A percentile compares a stretch with the other conserved stretches of the same genome.
Evolutionary conservation across 2,113 vertebrate species (phyloP).

Genomic region (Ageneiosus marmoratus): DNA sequence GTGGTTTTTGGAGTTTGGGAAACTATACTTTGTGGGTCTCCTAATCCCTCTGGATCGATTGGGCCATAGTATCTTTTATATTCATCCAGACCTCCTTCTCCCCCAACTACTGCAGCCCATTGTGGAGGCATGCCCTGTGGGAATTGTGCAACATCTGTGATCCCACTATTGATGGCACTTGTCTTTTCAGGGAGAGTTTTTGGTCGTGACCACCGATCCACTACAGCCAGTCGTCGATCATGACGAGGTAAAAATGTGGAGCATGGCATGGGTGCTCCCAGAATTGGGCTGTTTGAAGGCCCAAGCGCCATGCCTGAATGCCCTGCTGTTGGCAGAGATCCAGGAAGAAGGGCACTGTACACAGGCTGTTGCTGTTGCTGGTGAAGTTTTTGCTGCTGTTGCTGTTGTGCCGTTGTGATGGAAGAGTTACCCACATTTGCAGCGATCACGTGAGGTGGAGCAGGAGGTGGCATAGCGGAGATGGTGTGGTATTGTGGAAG

Average conservation of each 20-base stretch:
- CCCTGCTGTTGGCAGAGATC: slow-evolving; percentile 71
- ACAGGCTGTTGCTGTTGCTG: slow-evolving; percentile 69
- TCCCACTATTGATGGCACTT: slow-evolving; percentile 66
- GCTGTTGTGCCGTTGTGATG: slow-evolving; percentile 72
- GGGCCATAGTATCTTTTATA: slow-evolving; percentile 90
- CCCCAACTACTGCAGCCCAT: slow-evolving; percentile 64
- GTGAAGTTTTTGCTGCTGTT: slow-evolving; percentile 69
- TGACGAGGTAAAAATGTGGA: slow-evolving; percentile 84
- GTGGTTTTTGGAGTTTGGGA: slow-evolving; percentile 70
- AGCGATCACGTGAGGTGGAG: slow-evolving; percentile 71
- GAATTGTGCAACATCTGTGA: slow-evolving; percentile 67
- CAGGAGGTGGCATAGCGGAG: slow-evolving; percentile 62
- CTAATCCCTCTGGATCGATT: slow-evolving; percentile 86
- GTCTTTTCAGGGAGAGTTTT: slow-evolving; percentile 75
- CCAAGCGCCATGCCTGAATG: slow-evolving; percentile 78
- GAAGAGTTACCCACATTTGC: slow-evolving; percentile 71
- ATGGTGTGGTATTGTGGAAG: slow-evolving; percentile 73
- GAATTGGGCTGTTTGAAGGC: slow-evolving; percentile 77
- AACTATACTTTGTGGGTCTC: slow-evolving; percentile 65
- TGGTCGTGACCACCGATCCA: slow-evolving; percentile 83
- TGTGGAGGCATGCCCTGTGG: slow-evolving; percentile 66
- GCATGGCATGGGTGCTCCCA: slow-evolving; percentile 80
- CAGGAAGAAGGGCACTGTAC: slow-evolving; percentile 72
- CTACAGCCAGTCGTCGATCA: slow-evolving; percentile 78
- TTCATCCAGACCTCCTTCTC: slow-evolving; percentile 78